Conservation (phyloP, 2,113 vertebrate genomes). For the Thomomys bottae region DNA sequence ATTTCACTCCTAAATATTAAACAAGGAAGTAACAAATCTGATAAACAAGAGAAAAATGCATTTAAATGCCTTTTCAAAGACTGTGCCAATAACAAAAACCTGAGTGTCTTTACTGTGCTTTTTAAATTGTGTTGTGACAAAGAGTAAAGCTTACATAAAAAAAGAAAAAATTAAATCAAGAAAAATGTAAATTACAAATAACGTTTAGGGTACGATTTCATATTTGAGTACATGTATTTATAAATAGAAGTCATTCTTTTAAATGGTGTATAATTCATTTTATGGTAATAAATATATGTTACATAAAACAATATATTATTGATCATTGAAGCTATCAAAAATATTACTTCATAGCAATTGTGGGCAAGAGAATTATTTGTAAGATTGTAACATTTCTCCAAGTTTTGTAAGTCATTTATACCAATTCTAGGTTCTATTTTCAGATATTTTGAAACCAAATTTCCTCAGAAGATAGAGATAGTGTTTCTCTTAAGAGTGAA, state of each 20-base stretch:
- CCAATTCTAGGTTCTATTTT: neutral
- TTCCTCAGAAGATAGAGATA: too few species aligned
- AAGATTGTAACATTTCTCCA: neutral
- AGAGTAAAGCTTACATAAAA: neutral
- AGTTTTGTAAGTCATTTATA: neutral
- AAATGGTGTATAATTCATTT: neutral
- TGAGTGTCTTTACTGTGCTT: neutral
- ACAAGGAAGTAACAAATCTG: neutral
- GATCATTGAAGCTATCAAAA: neutral
- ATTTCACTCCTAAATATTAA: neutral
- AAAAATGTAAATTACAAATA: slow-evolving; percentile 1
- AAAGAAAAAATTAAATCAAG: neutral
- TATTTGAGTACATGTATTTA: neutral
- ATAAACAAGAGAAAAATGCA: neutral
- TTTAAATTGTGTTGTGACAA: neutral
- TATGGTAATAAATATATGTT: neutral
- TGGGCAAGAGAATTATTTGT: neutral
- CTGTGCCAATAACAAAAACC: neutral
- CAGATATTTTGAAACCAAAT: neutral
- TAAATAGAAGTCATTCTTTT: neutral
- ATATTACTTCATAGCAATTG: neutral
- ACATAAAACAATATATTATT: neutral
- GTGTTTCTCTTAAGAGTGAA: too few species aligned
- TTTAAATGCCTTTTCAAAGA: neutral
- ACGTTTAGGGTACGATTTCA: neutral